Conservation (phyloP, 1,140 invertebrate genomes). For the Tribolium castaneum region DNA sequence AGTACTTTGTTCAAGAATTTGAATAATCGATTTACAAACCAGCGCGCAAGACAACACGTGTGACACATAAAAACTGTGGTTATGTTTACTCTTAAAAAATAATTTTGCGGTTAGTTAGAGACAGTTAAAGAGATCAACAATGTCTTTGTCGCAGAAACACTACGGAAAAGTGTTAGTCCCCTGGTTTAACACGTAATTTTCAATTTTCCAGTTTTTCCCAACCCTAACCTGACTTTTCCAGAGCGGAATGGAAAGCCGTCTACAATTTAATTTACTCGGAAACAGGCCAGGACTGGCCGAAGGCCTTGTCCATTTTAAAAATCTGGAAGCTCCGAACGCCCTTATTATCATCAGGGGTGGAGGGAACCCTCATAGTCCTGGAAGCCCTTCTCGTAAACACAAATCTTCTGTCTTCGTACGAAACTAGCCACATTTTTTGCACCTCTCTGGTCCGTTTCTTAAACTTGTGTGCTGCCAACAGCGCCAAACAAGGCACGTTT, state of each 20-base stretch:
- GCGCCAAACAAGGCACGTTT: slow-evolving; percentile 57
- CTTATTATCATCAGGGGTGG: slow-evolving; percentile 74
- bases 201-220: background rate
- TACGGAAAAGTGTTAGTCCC: slow-evolving; percentile 56
- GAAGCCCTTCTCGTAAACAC: slow-evolving; percentile 63
- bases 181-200: slow-evolving; percentile 58
- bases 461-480: slow-evolving; percentile 57
- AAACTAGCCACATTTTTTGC: slow-evolving; percentile 49
- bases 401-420: slow-evolving; percentile 40
- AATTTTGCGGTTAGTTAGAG: background rate
- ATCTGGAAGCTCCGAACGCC: slow-evolving; percentile 74
- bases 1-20: no score
- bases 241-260: slow-evolving; percentile 69
- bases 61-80: background rate
- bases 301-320: slow-evolving; percentile 67
- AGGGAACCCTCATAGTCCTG: slow-evolving; percentile 74
- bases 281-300: slow-evolving; percentile 61
- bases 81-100: background rate
- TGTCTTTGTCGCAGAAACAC: slow-evolving; percentile 60
- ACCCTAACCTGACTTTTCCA: slow-evolving; percentile 45
- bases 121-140: slow-evolving; percentile 18
- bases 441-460: slow-evolving; percentile 58
- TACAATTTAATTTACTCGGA: slow-evolving; percentile 69
- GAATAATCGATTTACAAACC: no score
- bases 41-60: no score